These are phyloP conservation scores for Tryphoninae sp. DNA, from an alignment of 2,888 invertebrate species.

Conservation along the genomic window DNA sequence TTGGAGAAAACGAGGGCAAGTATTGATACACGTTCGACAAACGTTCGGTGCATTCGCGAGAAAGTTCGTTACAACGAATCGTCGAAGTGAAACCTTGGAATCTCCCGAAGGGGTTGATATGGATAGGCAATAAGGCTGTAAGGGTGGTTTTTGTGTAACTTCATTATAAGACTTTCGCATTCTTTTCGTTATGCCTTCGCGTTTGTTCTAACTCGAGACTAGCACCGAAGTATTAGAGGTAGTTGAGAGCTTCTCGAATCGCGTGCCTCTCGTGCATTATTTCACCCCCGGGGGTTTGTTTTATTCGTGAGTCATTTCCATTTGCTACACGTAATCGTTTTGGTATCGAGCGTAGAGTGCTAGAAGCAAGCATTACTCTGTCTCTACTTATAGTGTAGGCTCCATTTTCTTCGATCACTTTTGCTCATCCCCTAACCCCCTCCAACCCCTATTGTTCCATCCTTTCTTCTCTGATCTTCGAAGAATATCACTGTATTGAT, in stretches of 20 bases:
- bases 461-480: background rate
- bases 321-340: slow-evolving; percentile 48
- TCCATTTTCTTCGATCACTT: slow-evolving; percentile 14
- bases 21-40: too few relatives aligned
- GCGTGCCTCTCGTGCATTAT: slow-evolving; percentile 48
- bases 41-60: too few relatives aligned
- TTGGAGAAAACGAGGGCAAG: too few relatives aligned
- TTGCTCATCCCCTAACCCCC: background rate
- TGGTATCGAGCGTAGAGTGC: slow-evolving; percentile 42
- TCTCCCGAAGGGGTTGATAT: background rate
- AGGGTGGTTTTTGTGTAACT: background rate
- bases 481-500: background rate
- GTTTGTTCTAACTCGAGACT: slow-evolving; percentile 4
- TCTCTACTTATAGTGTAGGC: slow-evolving; percentile 15
- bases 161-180: slow-evolving; percentile 28
- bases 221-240: background rate
- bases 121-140: background rate
- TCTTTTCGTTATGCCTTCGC: background rate
- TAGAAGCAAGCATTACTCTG: slow-evolving; percentile 36
- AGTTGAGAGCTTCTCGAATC: slow-evolving; percentile 30
- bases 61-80: background rate
- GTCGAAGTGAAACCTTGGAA: background rate
- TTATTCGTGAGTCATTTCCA: slow-evolving; percentile 53
- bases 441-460: slow-evolving; percentile 7
- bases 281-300: slow-evolving; percentile 26